phyloP scores from a whole-genome alignment of 2,113 vertebrate genomes.

The Daubentonia madagascariensis region DNA sequence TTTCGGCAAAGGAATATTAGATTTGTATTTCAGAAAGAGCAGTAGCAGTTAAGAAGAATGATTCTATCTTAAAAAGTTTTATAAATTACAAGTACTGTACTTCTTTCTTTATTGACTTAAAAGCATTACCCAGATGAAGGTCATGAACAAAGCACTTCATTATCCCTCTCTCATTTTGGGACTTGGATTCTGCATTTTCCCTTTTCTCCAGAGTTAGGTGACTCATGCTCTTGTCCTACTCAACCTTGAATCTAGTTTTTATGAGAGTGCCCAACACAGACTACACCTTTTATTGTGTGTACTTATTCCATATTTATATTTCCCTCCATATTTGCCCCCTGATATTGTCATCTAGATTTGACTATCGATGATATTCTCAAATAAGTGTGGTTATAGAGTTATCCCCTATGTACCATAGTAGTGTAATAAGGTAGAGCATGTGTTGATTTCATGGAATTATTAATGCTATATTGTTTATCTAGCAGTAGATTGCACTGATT shows the following conservation, averaged over 20 bases:
- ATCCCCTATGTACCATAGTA: background rate
- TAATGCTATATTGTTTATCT: slow-evolving; percentile 43
- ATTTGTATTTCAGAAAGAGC: slow-evolving; percentile 12
- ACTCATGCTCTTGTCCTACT: background rate
- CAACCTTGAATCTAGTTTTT: background rate
- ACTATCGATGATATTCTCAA: background rate
- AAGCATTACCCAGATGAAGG: background rate
- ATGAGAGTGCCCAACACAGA: background rate
- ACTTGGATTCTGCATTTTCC: background rate
- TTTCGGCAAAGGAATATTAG: background rate
- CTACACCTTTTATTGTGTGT: background rate
- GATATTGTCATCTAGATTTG: slow-evolving; percentile 9
- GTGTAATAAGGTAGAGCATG: background rate
- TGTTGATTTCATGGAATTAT: slow-evolving; percentile 44
- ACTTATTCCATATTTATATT: background rate
- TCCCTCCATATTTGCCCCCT: background rate
- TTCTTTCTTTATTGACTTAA: slow-evolving; percentile 23
- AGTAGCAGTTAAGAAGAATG: background rate
- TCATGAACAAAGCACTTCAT: background rate
- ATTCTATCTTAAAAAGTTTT: background rate
- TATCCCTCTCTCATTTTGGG: background rate
- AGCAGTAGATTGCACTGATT: background rate
- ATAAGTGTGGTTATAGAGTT: background rate
- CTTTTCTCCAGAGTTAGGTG: background rate
- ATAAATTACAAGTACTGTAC: background rate